A percentile compares a stretch with the other conserved stretches of the same genome.
phyloP scores from a whole-genome alignment of 1,140 invertebrate species.

The Nephotettix cincticeps region DNA sequence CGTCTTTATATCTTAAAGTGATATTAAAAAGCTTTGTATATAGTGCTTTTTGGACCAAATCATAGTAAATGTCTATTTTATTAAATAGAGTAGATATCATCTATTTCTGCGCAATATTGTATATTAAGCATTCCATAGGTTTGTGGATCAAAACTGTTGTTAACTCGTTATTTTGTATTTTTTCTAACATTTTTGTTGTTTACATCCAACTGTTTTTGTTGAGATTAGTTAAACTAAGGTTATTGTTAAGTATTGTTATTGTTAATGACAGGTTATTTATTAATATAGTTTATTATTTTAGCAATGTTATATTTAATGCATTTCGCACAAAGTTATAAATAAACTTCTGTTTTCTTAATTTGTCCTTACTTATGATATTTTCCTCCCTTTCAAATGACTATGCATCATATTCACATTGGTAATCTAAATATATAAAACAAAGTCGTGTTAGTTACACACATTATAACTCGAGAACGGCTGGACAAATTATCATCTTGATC shows the following conservation, averaged over 20 bases:
- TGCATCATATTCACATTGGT: too few relatives aligned
- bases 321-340: constrained; percentile 17
- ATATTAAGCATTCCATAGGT: neutral
- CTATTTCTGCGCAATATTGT: neutral
- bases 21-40: neutral
- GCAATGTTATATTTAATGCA: constrained; percentile 8
- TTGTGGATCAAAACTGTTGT: neutral
- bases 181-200: neutral
- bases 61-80: neutral
- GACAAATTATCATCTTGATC: too few relatives aligned
- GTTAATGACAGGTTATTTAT: constrained; percentile 16
- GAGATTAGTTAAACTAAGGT: neutral
- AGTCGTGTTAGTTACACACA: too few relatives aligned
- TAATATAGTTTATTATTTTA: constrained; percentile 15
- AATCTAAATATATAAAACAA: too few relatives aligned
- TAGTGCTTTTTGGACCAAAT: neutral
- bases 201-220: neutral
- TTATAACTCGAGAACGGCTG: too few relatives aligned
- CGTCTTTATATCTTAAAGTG: too few relatives aligned
- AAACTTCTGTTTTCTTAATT: constrained; percentile 15
- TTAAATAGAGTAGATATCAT: neutral
- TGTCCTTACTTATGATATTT: too few relatives aligned
- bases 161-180: neutral
- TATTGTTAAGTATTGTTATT: constrained; percentile 4
- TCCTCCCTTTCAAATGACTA: too few relatives aligned